Conservation (phyloP, 2,113 vertebrate genomes). For the Sula dactylatra region DNA sequence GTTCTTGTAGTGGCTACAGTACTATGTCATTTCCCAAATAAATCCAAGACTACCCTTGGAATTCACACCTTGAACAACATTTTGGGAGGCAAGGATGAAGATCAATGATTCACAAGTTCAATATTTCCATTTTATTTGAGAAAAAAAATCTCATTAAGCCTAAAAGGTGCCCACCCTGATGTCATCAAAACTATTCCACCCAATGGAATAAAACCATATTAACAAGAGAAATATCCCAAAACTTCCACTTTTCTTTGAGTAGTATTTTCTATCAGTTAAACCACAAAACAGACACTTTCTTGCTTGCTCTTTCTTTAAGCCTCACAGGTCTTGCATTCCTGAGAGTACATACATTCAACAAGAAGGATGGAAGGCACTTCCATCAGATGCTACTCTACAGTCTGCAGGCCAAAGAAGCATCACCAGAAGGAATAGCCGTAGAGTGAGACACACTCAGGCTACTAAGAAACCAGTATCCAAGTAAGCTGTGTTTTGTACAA, state of each 20-base stretch:
- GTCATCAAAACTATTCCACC: neutral
- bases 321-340: neutral
- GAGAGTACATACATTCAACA: neutral
- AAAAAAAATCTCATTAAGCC: neutral
- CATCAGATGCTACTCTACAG: too few relatives aligned
- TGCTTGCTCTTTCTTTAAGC: neutral
- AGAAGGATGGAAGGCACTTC: neutral
- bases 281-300: neutral
- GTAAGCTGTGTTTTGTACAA: neutral
- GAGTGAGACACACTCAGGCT: too few relatives aligned
- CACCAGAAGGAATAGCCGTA: neutral
- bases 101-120: neutral
- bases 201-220: neutral
- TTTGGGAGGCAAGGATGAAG: neutral
- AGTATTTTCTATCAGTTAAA: neutral
- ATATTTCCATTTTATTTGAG: neutral
- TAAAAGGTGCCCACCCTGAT: neutral
- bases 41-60: neutral
- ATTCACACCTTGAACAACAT: neutral
- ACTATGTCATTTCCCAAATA: neutral
- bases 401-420: neutral
- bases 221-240: neutral
- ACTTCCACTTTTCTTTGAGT: neutral
- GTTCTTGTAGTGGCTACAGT: neutral
- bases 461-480: neutral